A percentile compares a stretch with the other conserved stretches of the same genome.
phyloP scores from a whole-genome alignment of 2,797 vertebrate genomes.

The Ibycter americanus region DNA sequence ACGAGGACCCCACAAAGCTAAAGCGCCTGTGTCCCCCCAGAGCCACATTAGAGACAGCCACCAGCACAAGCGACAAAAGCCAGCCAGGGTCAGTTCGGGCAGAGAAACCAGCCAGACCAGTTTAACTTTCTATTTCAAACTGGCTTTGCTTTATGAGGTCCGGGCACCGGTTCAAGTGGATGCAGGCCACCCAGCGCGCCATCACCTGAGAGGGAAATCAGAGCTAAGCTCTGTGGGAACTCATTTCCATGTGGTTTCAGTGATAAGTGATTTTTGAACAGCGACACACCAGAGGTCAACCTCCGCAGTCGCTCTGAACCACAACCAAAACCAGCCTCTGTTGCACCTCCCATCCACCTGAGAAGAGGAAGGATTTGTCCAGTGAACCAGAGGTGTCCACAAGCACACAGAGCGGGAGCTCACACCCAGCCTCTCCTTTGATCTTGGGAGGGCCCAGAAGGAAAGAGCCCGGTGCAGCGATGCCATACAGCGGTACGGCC shows the following conservation, averaged over 20 bases:
- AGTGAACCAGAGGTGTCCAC: neutral
- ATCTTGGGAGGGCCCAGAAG: neutral
- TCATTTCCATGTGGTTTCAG: conserved; percentile 62
- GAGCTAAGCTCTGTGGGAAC: neutral
- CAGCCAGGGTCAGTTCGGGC: neutral
- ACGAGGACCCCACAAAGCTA: neutral
- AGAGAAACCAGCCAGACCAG: neutral
- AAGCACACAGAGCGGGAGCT: neutral
- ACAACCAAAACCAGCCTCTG: neutral
- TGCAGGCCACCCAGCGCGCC: accelerated
- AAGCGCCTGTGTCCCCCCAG: neutral
- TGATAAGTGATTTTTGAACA: conserved; percentile 23
- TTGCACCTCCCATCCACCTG: neutral
- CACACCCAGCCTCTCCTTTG: neutral
- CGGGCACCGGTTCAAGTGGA: neutral
- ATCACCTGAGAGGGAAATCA: neutral
- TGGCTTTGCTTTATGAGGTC: neutral
- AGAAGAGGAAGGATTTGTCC: neutral
- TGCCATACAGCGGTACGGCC: accelerated
- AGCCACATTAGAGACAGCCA: accelerated
- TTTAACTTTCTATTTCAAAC: neutral
- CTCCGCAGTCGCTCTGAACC: neutral
- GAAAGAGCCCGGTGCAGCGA: accelerated
- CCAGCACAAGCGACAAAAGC: neutral
- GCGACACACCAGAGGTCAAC: neutral